These are phyloP conservation scores for Neuroterus valhalla DNA, from an alignment of 1,140 invertebrate species.

Conservation along the genomic window DNA sequence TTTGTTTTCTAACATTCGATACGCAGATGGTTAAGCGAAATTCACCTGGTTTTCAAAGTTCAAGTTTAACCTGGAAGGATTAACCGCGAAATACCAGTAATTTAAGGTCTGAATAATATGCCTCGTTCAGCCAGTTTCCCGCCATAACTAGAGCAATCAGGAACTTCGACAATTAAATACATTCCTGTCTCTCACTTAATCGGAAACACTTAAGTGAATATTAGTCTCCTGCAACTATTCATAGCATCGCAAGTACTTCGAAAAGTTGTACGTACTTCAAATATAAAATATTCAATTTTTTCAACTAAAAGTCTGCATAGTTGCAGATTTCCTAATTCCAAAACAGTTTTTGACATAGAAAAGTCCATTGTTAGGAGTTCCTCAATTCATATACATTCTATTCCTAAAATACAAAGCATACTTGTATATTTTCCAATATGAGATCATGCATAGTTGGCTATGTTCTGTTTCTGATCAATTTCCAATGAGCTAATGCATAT, in stretches of 20 bases:
- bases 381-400: no score
- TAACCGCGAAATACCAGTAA: conserved; percentile 51
- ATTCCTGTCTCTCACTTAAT: conserved; percentile 33
- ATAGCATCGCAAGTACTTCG: neutral
- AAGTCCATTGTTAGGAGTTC: no score
- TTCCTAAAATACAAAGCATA: no score
- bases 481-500: no score
- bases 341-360: no score
- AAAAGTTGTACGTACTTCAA: no score
- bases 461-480: no score
- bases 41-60: neutral
- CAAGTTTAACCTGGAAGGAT: conserved; percentile 40
- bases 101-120: conserved; percentile 53
- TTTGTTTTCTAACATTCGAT: neutral
- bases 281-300: no score
- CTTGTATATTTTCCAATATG: no score
- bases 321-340: no score
- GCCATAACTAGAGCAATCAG: conserved; percentile 40
- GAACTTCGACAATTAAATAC: conserved; percentile 49
- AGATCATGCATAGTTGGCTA: no score
- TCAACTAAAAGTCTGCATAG: no score
- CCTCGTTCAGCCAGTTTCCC: conserved; percentile 53
- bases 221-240: neutral
- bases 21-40: neutral
- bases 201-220: conserved; percentile 41